phyloP scores from a whole-genome alignment of 2,797 vertebrate genomes.

The Rhynchotus rufescens region DNA sequence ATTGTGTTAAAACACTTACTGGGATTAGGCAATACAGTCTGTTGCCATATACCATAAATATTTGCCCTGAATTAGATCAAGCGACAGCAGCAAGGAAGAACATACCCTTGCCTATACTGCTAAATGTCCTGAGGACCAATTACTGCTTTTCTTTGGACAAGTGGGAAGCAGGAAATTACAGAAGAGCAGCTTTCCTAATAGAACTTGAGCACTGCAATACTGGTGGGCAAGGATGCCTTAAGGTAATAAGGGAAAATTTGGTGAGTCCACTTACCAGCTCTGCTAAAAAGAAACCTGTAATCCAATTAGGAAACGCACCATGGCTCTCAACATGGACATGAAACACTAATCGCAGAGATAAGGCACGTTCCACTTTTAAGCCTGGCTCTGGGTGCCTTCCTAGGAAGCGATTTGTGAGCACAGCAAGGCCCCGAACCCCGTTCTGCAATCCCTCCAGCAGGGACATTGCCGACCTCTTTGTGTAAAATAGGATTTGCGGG shows the following conservation, averaged over 20 bases:
- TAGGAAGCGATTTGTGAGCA: background rate
- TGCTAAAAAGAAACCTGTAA: background rate
- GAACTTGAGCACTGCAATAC: background rate
- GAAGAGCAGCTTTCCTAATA: background rate
- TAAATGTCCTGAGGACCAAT: background rate
- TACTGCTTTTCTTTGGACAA: background rate
- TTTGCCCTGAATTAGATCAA: background rate
- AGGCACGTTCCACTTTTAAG: background rate
- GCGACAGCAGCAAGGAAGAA: background rate
- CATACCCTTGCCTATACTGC: background rate
- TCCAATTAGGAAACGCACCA: rapidly evolving
- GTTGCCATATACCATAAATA: background rate
- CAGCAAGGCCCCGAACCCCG: background rate
- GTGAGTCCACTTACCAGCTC: background rate
- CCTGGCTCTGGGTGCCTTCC: no score
- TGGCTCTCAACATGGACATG: background rate
- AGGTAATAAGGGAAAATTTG: background rate
- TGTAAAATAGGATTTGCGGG: background rate
- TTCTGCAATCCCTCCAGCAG: background rate
- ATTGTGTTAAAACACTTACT: background rate
- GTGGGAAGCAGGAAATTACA: background rate
- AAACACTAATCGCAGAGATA: background rate
- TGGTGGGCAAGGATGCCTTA: background rate
- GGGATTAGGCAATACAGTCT: background rate
- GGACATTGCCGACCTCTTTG: background rate